Percentiles rank a stretch among this genome's conserved stretches.
These are phyloP conservation scores for Rhopilema esculentum DNA, from an alignment of 30 jellyfish, hydroid and myxozoan genomes.

Conservation along the genomic window DNA sequence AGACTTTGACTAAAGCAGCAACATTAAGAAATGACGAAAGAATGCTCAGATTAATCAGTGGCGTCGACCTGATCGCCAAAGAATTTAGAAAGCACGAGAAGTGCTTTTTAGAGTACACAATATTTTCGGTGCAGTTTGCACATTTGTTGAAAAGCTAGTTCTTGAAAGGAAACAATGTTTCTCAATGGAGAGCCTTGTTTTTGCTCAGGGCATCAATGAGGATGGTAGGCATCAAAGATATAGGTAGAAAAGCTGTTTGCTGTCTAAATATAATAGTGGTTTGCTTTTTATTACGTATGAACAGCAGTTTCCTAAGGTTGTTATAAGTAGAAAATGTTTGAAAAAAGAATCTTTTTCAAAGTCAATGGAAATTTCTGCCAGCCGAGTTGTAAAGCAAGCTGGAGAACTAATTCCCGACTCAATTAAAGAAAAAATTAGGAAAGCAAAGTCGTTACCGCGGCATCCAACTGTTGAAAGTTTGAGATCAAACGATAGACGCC, in stretches of 20 bases:
- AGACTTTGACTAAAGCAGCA: constrained; percentile 49
- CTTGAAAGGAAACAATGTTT: constrained; percentile 49
- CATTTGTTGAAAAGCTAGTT: too few relatives aligned
- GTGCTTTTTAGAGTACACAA: constrained; percentile 47
- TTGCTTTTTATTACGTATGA: constrained; percentile 25
- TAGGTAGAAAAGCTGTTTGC: constrained; percentile 30
- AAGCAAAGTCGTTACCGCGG: constrained; percentile 16
- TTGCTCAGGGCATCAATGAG: not conserved
- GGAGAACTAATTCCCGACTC: not conserved
- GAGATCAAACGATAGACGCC: constrained; percentile 3
- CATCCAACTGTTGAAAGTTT: constrained; percentile 57
- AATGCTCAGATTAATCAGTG: constrained; percentile 26
- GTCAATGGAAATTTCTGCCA: not conserved
- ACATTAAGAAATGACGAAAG: constrained; percentile 24
- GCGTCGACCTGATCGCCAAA: constrained; percentile 52
- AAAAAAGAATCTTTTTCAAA: constrained; percentile 10
- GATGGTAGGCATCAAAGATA: constrained; percentile 21
- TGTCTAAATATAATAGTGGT: not conserved
- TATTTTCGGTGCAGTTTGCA: too few relatives aligned
- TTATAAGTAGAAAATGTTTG: constrained; percentile 50
- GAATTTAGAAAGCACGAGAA: constrained; percentile 53
- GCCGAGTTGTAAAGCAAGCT: not conserved
- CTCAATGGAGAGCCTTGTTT: constrained; percentile 56
- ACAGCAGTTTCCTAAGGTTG: constrained; percentile 21
- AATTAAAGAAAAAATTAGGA: not conserved